Evolutionary conservation across 2,888 invertebrate genomes (phyloP).

Genomic region (Euphydryas editha): DNA sequence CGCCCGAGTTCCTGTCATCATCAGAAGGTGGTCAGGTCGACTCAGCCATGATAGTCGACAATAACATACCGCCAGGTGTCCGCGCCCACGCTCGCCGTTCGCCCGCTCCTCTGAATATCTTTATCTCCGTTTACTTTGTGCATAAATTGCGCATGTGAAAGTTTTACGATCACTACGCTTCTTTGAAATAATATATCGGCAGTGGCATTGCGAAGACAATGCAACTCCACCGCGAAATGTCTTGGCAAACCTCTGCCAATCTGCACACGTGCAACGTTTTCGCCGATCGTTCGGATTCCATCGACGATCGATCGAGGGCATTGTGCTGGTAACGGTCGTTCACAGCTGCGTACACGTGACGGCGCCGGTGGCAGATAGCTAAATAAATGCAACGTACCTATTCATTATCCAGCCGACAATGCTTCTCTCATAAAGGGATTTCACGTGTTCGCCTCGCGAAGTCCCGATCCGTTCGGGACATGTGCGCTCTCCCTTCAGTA

Average conservation of each 20-base stretch:
- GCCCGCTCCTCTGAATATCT: conserved; percentile 73
- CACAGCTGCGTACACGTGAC: conserved; percentile 83
- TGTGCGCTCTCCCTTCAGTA: conserved; percentile 80
- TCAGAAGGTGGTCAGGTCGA: conserved; percentile 32
- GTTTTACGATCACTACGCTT: conserved; percentile 81
- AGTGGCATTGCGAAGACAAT: conserved; percentile 70
- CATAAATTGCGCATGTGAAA: conserved; percentile 81
- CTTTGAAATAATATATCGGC: conserved; percentile 74
- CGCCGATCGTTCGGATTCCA: conserved; percentile 77
- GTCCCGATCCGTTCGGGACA: conserved; percentile 82
- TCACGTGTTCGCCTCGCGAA: conserved; percentile 81
- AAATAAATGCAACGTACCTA: conserved; percentile 82
- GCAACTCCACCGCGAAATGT: conserved; percentile 70
- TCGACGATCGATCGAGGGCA: conserved; percentile 81
- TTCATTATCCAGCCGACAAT: conserved; percentile 80
- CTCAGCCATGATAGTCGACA: conserved; percentile 61
- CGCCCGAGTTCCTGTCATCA: conserved; percentile 46
- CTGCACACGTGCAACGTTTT: conserved; percentile 73
- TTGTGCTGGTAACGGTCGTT: conserved; percentile 83
- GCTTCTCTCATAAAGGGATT: conserved; percentile 81
- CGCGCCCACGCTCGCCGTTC: conserved; percentile 76
- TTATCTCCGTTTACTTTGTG: conserved; percentile 72
- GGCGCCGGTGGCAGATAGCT: conserved; percentile 81
- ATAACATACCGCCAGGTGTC: conserved; percentile 81
- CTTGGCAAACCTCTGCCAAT: conserved; percentile 68